Conservation (phyloP, 2,797 vertebrate species). For the Hippocampus kuda region DNA sequence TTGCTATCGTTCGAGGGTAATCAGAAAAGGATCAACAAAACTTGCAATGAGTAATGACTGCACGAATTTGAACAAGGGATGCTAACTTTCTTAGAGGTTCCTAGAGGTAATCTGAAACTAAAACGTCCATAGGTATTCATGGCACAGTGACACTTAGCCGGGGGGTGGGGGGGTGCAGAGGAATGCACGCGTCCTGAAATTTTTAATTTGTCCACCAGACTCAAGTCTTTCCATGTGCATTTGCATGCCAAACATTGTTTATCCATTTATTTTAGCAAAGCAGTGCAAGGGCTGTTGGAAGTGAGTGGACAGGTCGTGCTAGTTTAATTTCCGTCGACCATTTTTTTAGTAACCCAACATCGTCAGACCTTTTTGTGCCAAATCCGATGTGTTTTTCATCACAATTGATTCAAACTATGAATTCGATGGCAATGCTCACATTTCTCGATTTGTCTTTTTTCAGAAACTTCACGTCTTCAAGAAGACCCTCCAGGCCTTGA, state of each 20-base stretch:
- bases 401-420: background rate
- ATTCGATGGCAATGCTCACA: background rate
- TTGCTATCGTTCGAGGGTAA: constrained; percentile 17
- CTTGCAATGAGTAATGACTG: background rate
- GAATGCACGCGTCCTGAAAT: too few relatives aligned
- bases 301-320: too few relatives aligned
- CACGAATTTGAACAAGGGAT: background rate
- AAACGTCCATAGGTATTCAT: background rate
- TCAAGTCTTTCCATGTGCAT: too few relatives aligned
- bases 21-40: constrained; percentile 23
- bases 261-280: too few relatives aligned
- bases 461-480: constrained; percentile 95
- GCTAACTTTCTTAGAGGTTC: background rate
- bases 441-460: constrained; percentile 3
- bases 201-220: too few relatives aligned
- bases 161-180: too few relatives aligned
- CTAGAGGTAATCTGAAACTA: background rate
- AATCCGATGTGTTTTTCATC: background rate
- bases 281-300: too few relatives aligned
- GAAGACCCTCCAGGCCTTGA: constrained; percentile 94
- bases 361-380: background rate
- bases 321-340: too few relatives aligned
- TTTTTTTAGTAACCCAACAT: too few relatives aligned
- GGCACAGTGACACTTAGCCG: background rate
- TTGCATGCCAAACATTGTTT: too few relatives aligned